Percentiles rank a stretch among this genome's conserved stretches.
Conservation (phyloP, 2,888 invertebrate genomes). For the Aradus depressus region DNA sequence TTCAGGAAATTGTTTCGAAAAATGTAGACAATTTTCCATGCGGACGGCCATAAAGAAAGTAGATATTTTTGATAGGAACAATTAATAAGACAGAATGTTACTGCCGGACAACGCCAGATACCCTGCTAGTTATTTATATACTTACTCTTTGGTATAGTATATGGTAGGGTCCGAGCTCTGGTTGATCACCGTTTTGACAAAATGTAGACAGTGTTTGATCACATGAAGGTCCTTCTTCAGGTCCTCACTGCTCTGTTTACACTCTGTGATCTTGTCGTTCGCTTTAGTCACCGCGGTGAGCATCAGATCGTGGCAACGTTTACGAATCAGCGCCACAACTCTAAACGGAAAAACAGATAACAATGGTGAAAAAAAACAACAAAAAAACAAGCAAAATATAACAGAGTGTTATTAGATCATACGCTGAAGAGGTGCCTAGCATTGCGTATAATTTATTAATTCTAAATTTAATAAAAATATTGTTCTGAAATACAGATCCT, state of each 20-base stretch:
- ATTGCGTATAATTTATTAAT: too few relatives aligned
- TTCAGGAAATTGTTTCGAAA: too few relatives aligned
- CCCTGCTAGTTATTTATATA: slow-evolving; percentile 33
- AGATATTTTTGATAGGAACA: too few relatives aligned
- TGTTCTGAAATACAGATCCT: too few relatives aligned
- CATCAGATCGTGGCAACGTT: slow-evolving; percentile 11
- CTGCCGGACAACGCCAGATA: too few relatives aligned
- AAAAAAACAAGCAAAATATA: neutral
- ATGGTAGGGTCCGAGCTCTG: slow-evolving; percentile 75
- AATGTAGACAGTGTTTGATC: slow-evolving; percentile 79
- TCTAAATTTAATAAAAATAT: too few relatives aligned
- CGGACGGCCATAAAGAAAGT: too few relatives aligned
- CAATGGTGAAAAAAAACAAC: neutral
- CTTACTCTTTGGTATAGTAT: slow-evolving; percentile 67
- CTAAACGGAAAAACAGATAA: neutral
- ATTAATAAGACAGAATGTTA: too few relatives aligned
- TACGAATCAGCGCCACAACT: slow-evolving; percentile 3
- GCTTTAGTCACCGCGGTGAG: slow-evolving; percentile 12
- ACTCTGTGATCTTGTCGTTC: slow-evolving; percentile 14
- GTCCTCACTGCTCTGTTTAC: slow-evolving; percentile 38
- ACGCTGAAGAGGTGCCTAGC: too few relatives aligned
- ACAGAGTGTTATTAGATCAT: too few relatives aligned
- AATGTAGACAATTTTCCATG: too few relatives aligned
- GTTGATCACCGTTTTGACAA: slow-evolving; percentile 66
- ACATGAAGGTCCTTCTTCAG: slow-evolving; percentile 68